Evolutionary conservation across 2,888 invertebrate species (phyloP), one percentile per base, ranked within the genome.

Genomic region (Xylocampa areola): DNA sequence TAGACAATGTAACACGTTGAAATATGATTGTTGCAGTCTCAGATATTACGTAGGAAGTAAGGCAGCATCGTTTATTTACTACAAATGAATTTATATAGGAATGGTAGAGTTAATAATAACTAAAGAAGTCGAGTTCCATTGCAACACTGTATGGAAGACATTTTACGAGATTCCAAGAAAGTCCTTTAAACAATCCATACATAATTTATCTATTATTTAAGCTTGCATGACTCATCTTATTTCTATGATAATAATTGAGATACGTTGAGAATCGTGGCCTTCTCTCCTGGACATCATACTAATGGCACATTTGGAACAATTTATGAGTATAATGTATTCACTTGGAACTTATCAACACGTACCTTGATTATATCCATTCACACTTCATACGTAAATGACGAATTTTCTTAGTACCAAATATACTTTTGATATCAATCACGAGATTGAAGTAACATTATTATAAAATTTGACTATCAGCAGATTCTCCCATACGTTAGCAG

Each of bases 301-400:
- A 62, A 75, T 75, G 75, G 75, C 75, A 75, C 75, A 75, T 70
- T 68, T 73, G 60, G 70, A 76, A 76, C 70, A 76, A 68, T 64
- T 76, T 75, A 63, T 75, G 69, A 76, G 73, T 76, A 73, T 68
- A 76, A 72, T 63, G 76, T 61, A 51, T 72, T 76, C 66, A 64
- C 33, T 60, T 66, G 54, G 40, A 68, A 63, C 71, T 61, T 58
- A 69, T 57, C 25, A 32, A 72, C 43, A 37, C 41, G 68, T 66
- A 62, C 52, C 45, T 67, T 64, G 62, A 35, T 59, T 48, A 49
- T 41, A 62, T 65, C 51, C 73, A 72, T 75, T 72, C 75, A 67
- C 62, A 61, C 73, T 55, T 29, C 57, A 68, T 62, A 57, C 57
- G n/a, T n/a, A 70, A 44, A 37, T 57, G 30, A 49, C 55, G 35